phyloP scores from a whole-genome alignment of 1,140 invertebrate genomes.

The Bombus superbus region DNA sequence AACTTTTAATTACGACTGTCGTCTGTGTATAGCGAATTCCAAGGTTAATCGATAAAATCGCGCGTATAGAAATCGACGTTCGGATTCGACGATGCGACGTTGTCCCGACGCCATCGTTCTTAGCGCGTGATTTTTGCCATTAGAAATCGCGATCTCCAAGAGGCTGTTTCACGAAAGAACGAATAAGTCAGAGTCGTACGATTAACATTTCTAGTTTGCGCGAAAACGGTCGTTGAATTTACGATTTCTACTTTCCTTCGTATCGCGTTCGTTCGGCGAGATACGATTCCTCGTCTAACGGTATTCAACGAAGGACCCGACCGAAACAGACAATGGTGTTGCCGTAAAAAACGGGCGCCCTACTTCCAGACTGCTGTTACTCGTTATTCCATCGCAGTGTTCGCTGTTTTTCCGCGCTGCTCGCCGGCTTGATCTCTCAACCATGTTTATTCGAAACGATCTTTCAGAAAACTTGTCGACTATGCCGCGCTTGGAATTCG shows the following conservation, averaged over 20 bases:
- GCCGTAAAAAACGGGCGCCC: constrained; percentile 50
- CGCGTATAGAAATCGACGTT: neutral
- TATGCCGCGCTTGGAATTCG: neutral
- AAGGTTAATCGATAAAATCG: neutral
- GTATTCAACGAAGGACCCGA: constrained; percentile 11
- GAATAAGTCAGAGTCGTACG: neutral
- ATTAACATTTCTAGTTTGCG: neutral
- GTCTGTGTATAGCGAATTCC: neutral
- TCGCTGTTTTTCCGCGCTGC: neutral
- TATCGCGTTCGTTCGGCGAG: neutral
- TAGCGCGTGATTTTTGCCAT: no score
- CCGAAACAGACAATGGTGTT: constrained; percentile 32
- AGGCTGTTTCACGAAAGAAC: neutral
- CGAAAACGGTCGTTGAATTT: no score
- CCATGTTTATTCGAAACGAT: neutral
- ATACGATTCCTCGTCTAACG: neutral
- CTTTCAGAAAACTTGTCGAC: neutral
- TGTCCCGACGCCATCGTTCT: no score
- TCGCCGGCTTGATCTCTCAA: neutral
- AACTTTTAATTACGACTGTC: constrained; percentile 35
- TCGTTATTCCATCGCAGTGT: neutral
- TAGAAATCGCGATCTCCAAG: neutral
- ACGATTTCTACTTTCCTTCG: neutral
- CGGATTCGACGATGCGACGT: neutral
- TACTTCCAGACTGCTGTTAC: constrained; percentile 39